These are phyloP conservation scores for Bombyx mori DNA, from an alignment of 1,140 invertebrate genomes.

Conservation along the genomic window ASM3026992v2 NC_085114.1:7222001-7222500, in stretches of 20 bases:
- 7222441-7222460: background rate
- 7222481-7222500: too few relatives aligned
- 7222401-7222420: conserved; percentile 3
- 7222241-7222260: too few relatives aligned
- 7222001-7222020: too few relatives aligned
- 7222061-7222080: conserved; percentile 5
- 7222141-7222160: conserved; percentile 4
- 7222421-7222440: conserved; percentile 3
- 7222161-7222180: conserved; percentile 11
- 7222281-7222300: conserved; percentile 12
- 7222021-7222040: too few relatives aligned
- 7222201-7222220: conserved; percentile 9
- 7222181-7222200: conserved; percentile 21
- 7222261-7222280: conserved; percentile 8
- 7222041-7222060: background rate
- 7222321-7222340: conserved; percentile 9
- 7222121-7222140: conserved; percentile 16
- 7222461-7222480: too few relatives aligned
- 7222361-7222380: conserved; percentile 10
- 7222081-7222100: conserved; percentile 1
- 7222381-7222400: conserved; percentile 3
- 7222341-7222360: conserved; percentile 13
- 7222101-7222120: conserved; percentile 6
- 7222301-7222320: conserved; percentile 27
- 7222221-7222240: too few relatives aligned